Percentiles rank a stretch among this genome's conserved stretches.
These are phyloP conservation scores for Mungos mungo DNA, from an alignment of 2,113 vertebrate genomes.

Conservation along the genomic window DNA sequence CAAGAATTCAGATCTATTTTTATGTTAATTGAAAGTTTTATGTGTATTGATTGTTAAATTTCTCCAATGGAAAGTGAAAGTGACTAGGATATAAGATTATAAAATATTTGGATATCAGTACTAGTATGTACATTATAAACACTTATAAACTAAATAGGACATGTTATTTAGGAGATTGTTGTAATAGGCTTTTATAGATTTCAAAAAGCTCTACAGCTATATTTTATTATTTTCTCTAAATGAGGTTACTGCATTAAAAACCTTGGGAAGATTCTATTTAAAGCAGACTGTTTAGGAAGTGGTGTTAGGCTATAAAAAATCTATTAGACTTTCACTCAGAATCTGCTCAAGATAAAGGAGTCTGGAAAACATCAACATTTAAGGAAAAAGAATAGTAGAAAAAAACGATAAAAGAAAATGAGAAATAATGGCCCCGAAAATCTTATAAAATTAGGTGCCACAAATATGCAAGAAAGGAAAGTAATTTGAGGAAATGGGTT, in stretches of 20 bases:
- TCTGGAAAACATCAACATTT: neutral
- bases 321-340: neutral
- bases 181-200: neutral
- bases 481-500: neutral
- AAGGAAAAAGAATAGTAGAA: neutral
- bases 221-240: neutral
- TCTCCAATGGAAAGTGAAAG: conserved; percentile 59
- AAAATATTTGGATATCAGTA: conserved; percentile 13
- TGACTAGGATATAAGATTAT: conserved; percentile 55
- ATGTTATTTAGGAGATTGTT: neutral
- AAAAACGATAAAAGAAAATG: neutral
- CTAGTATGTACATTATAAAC: neutral
- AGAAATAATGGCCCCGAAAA: neutral
- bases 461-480: neutral
- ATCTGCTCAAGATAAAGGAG: neutral
- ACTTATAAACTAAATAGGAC: neutral
- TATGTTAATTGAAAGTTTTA: conserved; percentile 62
- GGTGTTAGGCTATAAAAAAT: neutral
- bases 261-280: neutral
- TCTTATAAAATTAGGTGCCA: neutral
- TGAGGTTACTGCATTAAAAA: neutral
- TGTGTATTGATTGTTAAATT: conserved; percentile 59
- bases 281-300: neutral
- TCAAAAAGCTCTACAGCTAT: neutral
- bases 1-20: conserved; percentile 52